These are phyloP conservation scores for Pampusana beccarii DNA, from an alignment of 2,113 vertebrate species.

Conservation along the genomic window DNA sequence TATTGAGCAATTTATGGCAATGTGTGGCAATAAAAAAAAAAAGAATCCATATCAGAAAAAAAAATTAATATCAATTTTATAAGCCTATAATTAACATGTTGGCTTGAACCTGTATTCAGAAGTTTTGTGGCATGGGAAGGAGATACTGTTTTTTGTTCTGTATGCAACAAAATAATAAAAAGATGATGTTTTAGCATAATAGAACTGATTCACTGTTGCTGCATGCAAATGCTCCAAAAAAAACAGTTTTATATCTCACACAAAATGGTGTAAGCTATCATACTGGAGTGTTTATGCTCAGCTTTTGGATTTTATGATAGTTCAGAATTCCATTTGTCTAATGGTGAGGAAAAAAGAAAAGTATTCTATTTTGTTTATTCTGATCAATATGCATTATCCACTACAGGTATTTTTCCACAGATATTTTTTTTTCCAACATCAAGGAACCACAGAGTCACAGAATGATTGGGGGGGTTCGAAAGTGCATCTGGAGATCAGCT, in stretches of 20 bases:
- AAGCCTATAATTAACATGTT: slow-evolving; percentile 61
- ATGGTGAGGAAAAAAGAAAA: neutral
- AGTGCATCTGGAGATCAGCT: too few species aligned
- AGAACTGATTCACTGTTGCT: neutral
- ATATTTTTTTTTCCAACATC: too few species aligned
- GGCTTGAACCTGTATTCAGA: slow-evolving; percentile 17
- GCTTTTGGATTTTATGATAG: neutral
- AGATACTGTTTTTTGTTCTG: neutral
- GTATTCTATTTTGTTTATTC: neutral
- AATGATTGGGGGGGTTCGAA: too few species aligned
- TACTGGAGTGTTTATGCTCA: neutral
- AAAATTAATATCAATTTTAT: slow-evolving; percentile 49
- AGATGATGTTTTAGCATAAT: neutral
- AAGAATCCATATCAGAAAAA: slow-evolving; percentile 37
- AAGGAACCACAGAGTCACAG: too few species aligned
- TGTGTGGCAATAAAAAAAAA: slow-evolving; percentile 61
- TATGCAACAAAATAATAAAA: neutral
- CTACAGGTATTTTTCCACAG: neutral
- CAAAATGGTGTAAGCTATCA: neutral
- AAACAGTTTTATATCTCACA: neutral
- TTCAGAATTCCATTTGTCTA: neutral
- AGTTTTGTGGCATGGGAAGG: neutral
- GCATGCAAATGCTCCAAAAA: neutral
- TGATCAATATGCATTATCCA: neutral
- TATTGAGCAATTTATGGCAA: slow-evolving; percentile 79